Evolutionary conservation across 2,888 invertebrate genomes (phyloP).

Genomic region (Chromoteleia sp.): DNA sequence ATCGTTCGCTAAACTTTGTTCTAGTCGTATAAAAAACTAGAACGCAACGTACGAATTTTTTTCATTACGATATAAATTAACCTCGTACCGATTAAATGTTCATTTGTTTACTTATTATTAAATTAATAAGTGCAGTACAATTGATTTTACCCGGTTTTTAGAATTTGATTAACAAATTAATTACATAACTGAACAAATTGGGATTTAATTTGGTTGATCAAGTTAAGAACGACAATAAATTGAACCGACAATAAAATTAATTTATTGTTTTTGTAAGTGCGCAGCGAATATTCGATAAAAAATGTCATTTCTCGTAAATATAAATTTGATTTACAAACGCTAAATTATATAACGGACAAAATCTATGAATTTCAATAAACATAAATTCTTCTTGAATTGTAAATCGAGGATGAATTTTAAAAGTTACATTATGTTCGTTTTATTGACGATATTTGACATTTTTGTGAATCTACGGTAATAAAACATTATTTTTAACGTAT

Average conservation of each 20-base stretch:
- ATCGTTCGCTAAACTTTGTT: too few species aligned
- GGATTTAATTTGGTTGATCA: too few species aligned
- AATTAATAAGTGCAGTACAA: too few species aligned
- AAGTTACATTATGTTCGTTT: neutral
- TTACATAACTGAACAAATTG: too few species aligned
- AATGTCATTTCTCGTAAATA: neutral
- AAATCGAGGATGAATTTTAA: slow-evolving; percentile 18
- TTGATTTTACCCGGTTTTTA: too few species aligned
- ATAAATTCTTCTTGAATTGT: slow-evolving; percentile 9
- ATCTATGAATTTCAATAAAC: slow-evolving; percentile 9
- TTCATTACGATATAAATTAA: too few species aligned
- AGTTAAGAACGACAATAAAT: neutral
- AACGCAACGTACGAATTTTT: too few species aligned
- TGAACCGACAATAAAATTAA: neutral
- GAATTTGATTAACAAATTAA: too few species aligned
- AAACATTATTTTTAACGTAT: neutral
- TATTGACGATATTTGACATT: neutral
- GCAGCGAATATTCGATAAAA: neutral
- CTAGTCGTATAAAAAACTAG: too few species aligned
- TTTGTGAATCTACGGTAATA: neutral
- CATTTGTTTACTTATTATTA: too few species aligned
- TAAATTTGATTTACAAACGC: slow-evolving; percentile 10
- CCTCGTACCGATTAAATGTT: too few species aligned
- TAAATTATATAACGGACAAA: slow-evolving; percentile 12
- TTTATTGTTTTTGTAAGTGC: neutral